phyloP scores from a whole-genome alignment of 2,888 invertebrate species.

The Idaea aversata region DNA sequence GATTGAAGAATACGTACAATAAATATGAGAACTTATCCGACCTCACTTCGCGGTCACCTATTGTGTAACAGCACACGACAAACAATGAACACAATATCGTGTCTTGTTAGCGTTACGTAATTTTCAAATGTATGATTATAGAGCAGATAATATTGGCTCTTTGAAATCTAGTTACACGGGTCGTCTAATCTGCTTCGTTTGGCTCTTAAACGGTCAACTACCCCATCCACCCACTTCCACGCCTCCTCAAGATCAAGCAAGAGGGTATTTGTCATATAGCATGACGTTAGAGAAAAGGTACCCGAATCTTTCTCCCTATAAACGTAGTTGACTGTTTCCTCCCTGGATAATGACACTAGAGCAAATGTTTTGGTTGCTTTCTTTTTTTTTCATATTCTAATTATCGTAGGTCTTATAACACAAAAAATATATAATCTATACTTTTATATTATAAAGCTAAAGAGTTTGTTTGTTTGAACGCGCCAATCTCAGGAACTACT shows the following conservation, averaged over 20 bases:
- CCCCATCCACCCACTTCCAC: not conserved
- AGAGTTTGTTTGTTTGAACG: too few species aligned
- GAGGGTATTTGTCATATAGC: not conserved
- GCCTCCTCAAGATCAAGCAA: not conserved
- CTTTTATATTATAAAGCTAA: too few species aligned
- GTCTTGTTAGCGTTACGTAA: constrained; percentile 49
- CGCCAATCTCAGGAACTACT: too few species aligned
- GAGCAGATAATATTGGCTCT: not conserved
- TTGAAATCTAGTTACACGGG: not conserved
- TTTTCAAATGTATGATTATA: constrained; percentile 30
- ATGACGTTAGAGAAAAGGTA: too few species aligned
- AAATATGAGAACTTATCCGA: constrained; percentile 78
- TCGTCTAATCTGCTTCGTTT: not conserved
- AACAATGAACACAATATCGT: constrained; percentile 62
- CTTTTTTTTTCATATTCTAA: too few species aligned
- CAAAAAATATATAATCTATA: too few species aligned
- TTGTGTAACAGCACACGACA: constrained; percentile 70
- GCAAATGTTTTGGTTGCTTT: too few species aligned
- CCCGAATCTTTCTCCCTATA: too few species aligned
- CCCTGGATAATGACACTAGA: too few species aligned
- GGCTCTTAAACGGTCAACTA: not conserved
- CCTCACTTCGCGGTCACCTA: constrained; percentile 74
- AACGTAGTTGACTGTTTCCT: too few species aligned
- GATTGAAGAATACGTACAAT: constrained; percentile 78
- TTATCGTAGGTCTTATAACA: not conserved